Evolutionary conservation across 2,888 invertebrate genomes (phyloP).

Genomic region (Cactoblastis cactorum): DNA sequence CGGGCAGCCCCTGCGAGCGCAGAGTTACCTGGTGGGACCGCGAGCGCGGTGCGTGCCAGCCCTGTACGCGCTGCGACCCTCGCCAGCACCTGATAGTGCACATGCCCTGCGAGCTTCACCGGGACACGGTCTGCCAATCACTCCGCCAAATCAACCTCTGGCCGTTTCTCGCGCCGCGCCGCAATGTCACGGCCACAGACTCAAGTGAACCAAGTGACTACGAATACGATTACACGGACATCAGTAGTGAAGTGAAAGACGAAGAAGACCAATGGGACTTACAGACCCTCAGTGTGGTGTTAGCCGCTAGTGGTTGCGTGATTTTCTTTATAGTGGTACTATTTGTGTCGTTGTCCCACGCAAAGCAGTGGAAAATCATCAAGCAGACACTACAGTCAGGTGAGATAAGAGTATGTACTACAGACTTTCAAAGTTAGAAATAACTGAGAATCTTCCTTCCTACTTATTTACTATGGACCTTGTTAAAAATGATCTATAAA

Average conservation of each 20-base stretch:
- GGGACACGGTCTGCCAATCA: slow-evolving; percentile 87
- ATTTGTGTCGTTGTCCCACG: slow-evolving; percentile 86
- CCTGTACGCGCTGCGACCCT: slow-evolving; percentile 85
- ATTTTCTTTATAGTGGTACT: slow-evolving; percentile 89
- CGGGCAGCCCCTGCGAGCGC: slow-evolving; percentile 61
- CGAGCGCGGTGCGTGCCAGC: slow-evolving; percentile 81
- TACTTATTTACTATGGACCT: too few species aligned
- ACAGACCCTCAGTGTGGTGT: slow-evolving; percentile 84
- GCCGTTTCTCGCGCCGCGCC: slow-evolving; percentile 68
- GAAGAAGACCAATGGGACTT: slow-evolving; percentile 83
- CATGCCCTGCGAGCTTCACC: slow-evolving; percentile 86
- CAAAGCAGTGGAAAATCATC: slow-evolving; percentile 88
- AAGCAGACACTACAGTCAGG: slow-evolving; percentile 89
- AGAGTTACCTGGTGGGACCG: slow-evolving; percentile 86
- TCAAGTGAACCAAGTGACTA: slow-evolving; percentile 58
- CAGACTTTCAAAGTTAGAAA: background rate
- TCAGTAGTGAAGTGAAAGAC: slow-evolving; percentile 64
- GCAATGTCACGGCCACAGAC: slow-evolving; percentile 40
- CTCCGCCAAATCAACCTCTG: slow-evolving; percentile 82
- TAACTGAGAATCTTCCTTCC: background rate
- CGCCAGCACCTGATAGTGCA: slow-evolving; percentile 79
- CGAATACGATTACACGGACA: slow-evolving; percentile 67
- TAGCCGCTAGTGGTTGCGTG: slow-evolving; percentile 87
- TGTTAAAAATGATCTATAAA: too few species aligned
- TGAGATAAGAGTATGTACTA: slow-evolving; percentile 50